Base-by-base conservation (phyloP, 2,888 invertebrate species). In the Amorpha juglandis region DNA sequence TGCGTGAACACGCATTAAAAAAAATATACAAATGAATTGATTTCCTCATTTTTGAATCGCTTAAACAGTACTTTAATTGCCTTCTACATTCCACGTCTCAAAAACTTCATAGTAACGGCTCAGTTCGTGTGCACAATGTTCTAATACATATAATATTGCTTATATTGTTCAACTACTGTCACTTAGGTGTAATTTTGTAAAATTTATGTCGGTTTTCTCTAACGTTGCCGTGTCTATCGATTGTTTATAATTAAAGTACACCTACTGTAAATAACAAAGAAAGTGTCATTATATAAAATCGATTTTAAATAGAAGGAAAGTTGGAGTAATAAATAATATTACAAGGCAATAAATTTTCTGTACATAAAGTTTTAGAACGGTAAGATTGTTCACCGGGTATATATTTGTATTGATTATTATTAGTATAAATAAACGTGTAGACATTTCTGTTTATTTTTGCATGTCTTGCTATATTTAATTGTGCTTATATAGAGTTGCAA, bases 101-200 rank as follows among this genome's bases (percentile, higher is more conserved):
- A 27, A 3, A 27, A 4, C 4, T 55, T 55, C 38, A 55, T 38
- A 38, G 52, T 63, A 63, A 21, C 7, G n/a, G 38, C 21, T 11
- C 21, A 9, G n/a, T 19, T 38, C 27, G 27, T n/a, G 63, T 21
- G 16, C 62, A 62, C 52, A 63, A 63, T 52, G 52, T 38, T 63
- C 6, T 21, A 3, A 21, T 65, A 62, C 55, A 55, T 51, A 45
- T 42, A 66, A 45, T 52, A 63, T 52, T 62, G 38, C 35, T 38
- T 38, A 55, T 55, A 55, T 55, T 38, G 27, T 27, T 27, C 55
- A 9, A 51, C 67, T 67, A 70, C 48, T 70, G 70, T 76, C 71
- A 66, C 68, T 72, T 68, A 63, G 62, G 68, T 45, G 76, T 75
- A 76, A 75, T 75, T 71, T 77, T 63, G 71, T 71, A 64, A 74